A percentile compares a stretch with the other conserved stretches of the same genome.
Conservation (phyloP, 2,797 vertebrate species). For the Telmatherina bonti region DNA sequence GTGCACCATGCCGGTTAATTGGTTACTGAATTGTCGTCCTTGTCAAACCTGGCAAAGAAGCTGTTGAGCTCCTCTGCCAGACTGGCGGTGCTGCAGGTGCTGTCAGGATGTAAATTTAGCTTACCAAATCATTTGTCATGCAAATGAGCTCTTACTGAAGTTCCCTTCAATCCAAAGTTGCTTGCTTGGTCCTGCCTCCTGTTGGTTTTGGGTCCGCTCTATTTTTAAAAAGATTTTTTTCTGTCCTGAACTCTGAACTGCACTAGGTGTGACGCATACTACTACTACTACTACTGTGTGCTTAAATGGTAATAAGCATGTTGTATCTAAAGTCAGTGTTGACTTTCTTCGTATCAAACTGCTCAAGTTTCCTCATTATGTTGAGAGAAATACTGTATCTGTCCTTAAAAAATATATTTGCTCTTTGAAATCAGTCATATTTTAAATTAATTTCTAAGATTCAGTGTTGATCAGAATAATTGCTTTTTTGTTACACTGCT, state of each 20-base stretch:
- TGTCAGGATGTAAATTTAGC: conserved; percentile 4
- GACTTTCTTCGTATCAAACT: neutral
- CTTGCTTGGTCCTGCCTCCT: neutral
- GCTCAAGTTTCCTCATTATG: neutral
- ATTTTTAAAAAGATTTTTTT: neutral
- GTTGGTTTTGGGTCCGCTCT: neutral
- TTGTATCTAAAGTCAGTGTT: neutral
- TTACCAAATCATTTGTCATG: neutral
- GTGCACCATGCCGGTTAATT: too few species aligned
- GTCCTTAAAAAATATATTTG: conserved; percentile 1
- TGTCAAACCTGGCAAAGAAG: conserved; percentile 17
- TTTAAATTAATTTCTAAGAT: neutral
- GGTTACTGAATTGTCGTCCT: neutral
- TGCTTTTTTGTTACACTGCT: conserved; percentile 1
- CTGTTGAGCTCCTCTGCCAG: conserved; percentile 11
- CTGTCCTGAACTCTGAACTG: too few species aligned
- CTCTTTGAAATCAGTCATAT: neutral
- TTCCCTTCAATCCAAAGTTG: neutral
- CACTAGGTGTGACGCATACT: neutral
- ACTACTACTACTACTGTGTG: neutral
- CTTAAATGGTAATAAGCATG: neutral
- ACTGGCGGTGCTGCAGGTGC: neutral
- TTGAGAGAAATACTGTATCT: neutral
- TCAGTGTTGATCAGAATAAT: conserved; percentile 4
- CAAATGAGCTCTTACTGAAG: neutral